phyloP scores from a whole-genome alignment of 2,797 vertebrate species.

The Octomys mimax region DNA sequence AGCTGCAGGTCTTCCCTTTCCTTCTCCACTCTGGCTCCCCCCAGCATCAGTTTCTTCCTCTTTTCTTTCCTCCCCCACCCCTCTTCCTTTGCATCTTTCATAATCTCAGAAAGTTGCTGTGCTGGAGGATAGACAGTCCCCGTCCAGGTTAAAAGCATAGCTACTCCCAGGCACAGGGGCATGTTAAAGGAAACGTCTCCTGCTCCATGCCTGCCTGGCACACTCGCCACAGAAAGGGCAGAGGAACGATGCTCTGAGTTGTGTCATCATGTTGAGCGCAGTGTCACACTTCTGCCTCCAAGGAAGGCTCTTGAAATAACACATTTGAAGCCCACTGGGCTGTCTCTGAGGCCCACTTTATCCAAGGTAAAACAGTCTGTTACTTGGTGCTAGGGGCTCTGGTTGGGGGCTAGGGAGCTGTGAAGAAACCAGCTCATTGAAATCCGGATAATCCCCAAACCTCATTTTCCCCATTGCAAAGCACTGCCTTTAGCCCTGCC shows the following conservation, averaged over 20 bases:
- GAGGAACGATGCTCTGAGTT: not conserved
- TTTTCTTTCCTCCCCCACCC: not conserved
- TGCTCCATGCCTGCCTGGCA: not conserved
- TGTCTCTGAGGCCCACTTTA: not conserved
- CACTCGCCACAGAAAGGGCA: not conserved
- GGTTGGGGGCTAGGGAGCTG: conserved; percentile 65
- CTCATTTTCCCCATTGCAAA: conserved; percentile 83
- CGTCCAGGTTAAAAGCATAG: not conserved
- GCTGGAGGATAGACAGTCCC: not conserved
- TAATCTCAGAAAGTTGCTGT: not conserved
- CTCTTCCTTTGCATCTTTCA: not conserved
- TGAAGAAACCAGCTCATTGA: conserved; percentile 74
- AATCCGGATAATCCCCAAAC: conserved; percentile 84
- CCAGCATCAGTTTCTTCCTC: not conserved
- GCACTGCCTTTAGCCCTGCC: conserved; percentile 76
- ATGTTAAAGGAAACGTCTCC: not conserved
- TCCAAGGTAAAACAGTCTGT: conserved; percentile 56
- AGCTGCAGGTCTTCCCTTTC: not conserved
- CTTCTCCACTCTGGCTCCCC: not conserved
- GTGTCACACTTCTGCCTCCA: not conserved
- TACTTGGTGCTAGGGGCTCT: conserved; percentile 29
- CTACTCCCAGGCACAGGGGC: not conserved
- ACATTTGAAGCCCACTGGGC: conserved; percentile 35
- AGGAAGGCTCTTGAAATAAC: conserved; percentile 23
- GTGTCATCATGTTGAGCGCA: not conserved